These are phyloP conservation scores for Rhopalosiphum padi DNA, from an alignment of 1,140 invertebrate genomes.

Conservation along the genomic window DNA sequence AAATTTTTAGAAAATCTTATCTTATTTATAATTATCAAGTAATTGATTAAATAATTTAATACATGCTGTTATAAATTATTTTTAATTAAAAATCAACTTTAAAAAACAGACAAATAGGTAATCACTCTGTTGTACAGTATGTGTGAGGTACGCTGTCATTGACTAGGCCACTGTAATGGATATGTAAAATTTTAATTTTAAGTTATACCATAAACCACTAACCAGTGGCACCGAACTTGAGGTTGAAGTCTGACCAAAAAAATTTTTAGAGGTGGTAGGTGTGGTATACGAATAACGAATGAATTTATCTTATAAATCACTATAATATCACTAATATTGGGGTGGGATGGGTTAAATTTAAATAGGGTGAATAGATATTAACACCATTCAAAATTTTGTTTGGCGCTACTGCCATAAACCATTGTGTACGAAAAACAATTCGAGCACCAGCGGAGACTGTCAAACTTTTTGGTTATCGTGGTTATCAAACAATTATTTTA, in stretches of 20 bases:
- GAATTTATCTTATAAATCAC: no score
- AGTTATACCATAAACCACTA: no score
- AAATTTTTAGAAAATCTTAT: neutral
- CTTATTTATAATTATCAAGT: neutral
- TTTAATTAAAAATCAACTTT: neutral
- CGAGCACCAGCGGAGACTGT: neutral
- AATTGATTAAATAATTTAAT: neutral
- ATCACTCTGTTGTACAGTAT: neutral
- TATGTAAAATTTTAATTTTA: neutral
- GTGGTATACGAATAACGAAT: no score
- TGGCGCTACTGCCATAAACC: no score
- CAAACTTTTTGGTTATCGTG: neutral
- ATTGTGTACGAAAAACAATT: neutral
- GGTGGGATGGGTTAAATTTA: no score
- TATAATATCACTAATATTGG: no score
- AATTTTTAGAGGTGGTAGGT: no score
- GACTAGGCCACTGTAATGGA: neutral
- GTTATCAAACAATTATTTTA: neutral
- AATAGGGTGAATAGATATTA: no score
- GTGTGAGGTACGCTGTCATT: neutral
- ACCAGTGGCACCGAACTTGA: no score
- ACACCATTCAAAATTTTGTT: no score
- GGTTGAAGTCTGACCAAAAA: no score
- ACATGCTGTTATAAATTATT: neutral
- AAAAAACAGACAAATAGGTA: neutral